Evolutionary conservation across 2,888 invertebrate species (phyloP), one percentile per base, ranked within the genome.

Genomic region (Nomada goodeniana): DNA sequence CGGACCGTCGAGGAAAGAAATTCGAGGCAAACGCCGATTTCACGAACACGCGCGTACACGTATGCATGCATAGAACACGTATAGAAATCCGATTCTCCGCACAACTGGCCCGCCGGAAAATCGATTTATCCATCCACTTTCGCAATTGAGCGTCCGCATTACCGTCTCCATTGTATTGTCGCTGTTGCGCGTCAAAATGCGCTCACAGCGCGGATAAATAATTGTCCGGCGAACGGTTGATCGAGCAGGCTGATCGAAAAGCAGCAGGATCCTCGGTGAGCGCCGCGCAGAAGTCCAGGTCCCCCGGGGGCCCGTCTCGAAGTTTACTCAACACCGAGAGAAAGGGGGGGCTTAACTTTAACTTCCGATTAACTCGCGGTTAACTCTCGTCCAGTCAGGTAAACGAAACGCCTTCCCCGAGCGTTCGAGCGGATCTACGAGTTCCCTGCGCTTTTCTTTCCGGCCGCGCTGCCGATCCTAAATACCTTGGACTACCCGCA

Each of bases 341-440:
- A 72, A 77, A 59, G 36, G 71, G 79, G 67, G 65, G 76, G 78
- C 79, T 89, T 87, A 87, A 85, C 90, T 90, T 90, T 90, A 91
- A 90, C 91, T 91, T 88, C 86, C 91, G 91, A 91, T 92, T 91
- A 91, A 91, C 90, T 91, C 87, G 89, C 83, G 88, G 87, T 88
- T 87, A 86, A 87, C 85, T 85, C 76, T 84, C 63, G 82, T 83
- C 87, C 89, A 83, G 88, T 82, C 88, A 91, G 88, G 89, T 90
- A 90, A 91, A 91, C 89, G 91, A 91, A 90, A 89, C 89, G 90
- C 89, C 89, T 88, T 76, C 87, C 75, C 82, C 76, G 68, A 52
- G 57, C 77, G 74, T 83, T 82, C 83, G 70, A 65, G 81, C 73
- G 76, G 64, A 78, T 80, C 70, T 70, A 50, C 42, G 23, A 42